Percentiles rank a stretch among this genome's conserved stretches.
Evolutionary conservation across 2,797 vertebrate species (phyloP).

Genomic region (Pterois miles): DNA sequence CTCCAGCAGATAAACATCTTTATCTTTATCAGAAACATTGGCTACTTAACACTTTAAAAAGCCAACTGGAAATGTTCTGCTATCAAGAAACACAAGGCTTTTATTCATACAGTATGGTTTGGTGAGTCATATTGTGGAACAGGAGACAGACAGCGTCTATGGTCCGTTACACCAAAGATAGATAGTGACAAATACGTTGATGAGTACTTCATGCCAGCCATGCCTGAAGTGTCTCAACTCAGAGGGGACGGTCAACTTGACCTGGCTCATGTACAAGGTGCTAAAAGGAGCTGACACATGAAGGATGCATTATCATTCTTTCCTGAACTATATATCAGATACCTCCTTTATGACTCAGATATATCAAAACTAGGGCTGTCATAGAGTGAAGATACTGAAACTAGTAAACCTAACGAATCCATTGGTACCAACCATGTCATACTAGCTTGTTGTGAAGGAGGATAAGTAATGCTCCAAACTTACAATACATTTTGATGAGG

Average conservation of each 20-base stretch:
- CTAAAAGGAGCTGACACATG: slow-evolving; percentile 6
- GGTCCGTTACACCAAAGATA: slow-evolving; percentile 54
- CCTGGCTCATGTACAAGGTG: slow-evolving; percentile 15
- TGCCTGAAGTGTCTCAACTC: slow-evolving; percentile 38
- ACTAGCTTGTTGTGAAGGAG: no score
- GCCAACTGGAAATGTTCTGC: slow-evolving; percentile 35
- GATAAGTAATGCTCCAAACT: no score
- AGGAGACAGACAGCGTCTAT: slow-evolving; percentile 48
- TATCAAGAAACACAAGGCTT: slow-evolving; percentile 37
- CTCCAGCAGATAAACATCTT: slow-evolving; percentile 8
- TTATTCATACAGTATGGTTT: slow-evolving; percentile 40
- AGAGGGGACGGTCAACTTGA: slow-evolving; percentile 26
- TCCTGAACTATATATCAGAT: slow-evolving; percentile 5
- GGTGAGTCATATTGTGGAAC: slow-evolving; percentile 59
- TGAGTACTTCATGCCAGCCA: slow-evolving; percentile 40
- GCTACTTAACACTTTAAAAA: slow-evolving; percentile 9
- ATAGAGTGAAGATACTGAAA: no score
- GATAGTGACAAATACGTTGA: slow-evolving; percentile 56
- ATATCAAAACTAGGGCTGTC: neutral
- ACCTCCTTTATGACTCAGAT: slow-evolving; percentile 23
- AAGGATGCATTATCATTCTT: slow-evolving; percentile 18
- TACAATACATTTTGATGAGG: no score
- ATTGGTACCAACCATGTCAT: no score
- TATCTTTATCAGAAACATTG: slow-evolving; percentile 32
- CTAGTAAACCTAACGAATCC: no score